These are phyloP conservation scores for Noctua pronuba DNA, from an alignment of 2,888 invertebrate genomes.

Conservation along the genomic window DNA sequence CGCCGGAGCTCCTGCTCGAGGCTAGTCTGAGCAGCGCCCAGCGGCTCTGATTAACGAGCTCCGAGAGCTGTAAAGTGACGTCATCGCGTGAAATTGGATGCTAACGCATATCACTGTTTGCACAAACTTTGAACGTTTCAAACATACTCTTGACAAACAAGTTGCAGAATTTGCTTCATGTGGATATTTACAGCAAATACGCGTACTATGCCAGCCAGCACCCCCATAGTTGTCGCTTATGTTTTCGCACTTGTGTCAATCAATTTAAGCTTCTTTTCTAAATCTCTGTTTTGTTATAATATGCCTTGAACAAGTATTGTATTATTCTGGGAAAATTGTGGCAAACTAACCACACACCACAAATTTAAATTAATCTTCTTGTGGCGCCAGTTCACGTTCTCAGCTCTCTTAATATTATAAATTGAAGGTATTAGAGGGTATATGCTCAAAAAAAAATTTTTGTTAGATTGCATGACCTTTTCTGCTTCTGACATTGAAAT, in stretches of 20 bases:
- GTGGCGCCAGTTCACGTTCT: neutral
- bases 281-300: neutral
- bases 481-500: neutral
- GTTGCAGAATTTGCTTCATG: conserved; percentile 53
- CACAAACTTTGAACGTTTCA: conserved; percentile 62
- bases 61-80: conserved; percentile 53
- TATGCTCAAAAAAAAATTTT: conserved; percentile 2
- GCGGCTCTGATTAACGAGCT: conserved; percentile 56
- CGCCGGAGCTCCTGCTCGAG: conserved; percentile 8
- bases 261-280: conserved; percentile 11
- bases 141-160: conserved; percentile 60
- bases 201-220: conserved; percentile 11
- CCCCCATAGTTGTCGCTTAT: conserved; percentile 35
- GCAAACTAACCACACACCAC: neutral
- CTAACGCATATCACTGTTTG: conserved; percentile 65
- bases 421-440: neutral
- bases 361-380: conserved; percentile 5
- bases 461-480: neutral
- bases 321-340: neutral
- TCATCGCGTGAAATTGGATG: conserved; percentile 67
- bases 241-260: conserved; percentile 19
- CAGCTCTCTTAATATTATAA: conserved; percentile 18
- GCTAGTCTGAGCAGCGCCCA: conserved; percentile 23
- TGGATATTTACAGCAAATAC: conserved; percentile 59
- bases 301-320: neutral